These are phyloP conservation scores for Epinotia demarniana DNA, from an alignment of 2,888 invertebrate genomes.

Conservation along the genomic window DNA sequence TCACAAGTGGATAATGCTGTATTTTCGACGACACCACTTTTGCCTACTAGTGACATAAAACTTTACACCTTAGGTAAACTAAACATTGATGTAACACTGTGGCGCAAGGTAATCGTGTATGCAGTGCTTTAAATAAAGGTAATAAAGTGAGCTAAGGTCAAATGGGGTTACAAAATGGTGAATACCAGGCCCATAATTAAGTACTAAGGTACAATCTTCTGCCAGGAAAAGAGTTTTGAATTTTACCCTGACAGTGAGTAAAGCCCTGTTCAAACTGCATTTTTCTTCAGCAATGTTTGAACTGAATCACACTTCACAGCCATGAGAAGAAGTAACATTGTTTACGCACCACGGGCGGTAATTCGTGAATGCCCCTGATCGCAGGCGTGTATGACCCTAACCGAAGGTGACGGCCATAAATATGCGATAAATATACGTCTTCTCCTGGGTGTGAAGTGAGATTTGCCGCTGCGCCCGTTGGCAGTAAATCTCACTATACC, in stretches of 20 bases:
- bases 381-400: too few species aligned
- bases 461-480: too few species aligned
- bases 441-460: too few species aligned
- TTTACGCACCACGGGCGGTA: too few species aligned
- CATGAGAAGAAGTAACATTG: too few species aligned
- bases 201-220: not conserved
- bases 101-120: not conserved
- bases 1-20: slow-evolving; percentile 8
- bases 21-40: slow-evolving; percentile 1
- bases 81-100: slow-evolving; percentile 23
- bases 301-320: too few species aligned
- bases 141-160: not conserved
- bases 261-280: not conserved
- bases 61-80: slow-evolving; percentile 27
- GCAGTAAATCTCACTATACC: too few species aligned
- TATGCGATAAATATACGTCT: too few species aligned
- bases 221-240: not conserved
- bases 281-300: not conserved
- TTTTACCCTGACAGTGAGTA: not conserved
- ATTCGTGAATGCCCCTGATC: too few species aligned
- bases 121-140: not conserved
- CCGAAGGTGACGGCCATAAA: too few species aligned
- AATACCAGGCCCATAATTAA: not conserved
- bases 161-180: not conserved
- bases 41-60: slow-evolving; percentile 12